Percentiles rank a stretch among this genome's conserved stretches.
These are phyloP conservation scores for Drosophila imparisetae DNA, from an alignment of 2,888 invertebrate genomes.

Conservation along the genomic window DNA sequence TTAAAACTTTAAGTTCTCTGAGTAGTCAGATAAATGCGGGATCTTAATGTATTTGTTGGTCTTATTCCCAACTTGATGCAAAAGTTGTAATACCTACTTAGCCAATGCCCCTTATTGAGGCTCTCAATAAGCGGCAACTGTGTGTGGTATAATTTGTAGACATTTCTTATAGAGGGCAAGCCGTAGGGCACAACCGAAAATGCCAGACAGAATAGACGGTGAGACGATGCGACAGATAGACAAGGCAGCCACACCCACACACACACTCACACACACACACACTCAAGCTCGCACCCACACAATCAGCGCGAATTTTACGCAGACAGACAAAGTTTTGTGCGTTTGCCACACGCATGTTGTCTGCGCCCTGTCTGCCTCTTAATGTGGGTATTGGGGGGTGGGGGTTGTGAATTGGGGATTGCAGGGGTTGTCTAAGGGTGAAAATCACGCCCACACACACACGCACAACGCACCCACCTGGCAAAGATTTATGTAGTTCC, in stretches of 20 bases:
- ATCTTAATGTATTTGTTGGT: constrained; percentile 20
- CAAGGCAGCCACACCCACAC: constrained; percentile 32
- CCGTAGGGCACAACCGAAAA: constrained; percentile 43
- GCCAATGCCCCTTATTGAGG: constrained; percentile 15
- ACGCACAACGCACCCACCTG: constrained; percentile 66
- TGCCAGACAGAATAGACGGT: constrained; percentile 51
- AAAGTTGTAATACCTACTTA: constrained; percentile 52
- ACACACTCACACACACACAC: constrained; percentile 17
- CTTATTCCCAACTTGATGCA: constrained; percentile 22
- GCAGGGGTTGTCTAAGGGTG: neutral
- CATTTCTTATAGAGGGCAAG: constrained; percentile 57
- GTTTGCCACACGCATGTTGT: constrained; percentile 71
- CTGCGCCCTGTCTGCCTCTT: constrained; percentile 67
- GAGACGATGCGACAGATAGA: constrained; percentile 2
- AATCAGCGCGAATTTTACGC: constrained; percentile 49
- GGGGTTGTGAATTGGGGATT: neutral
- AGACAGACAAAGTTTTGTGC: constrained; percentile 68
- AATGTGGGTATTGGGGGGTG: constrained; percentile 8
- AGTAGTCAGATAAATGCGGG: constrained; percentile 10
- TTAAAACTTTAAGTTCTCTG: neutral
- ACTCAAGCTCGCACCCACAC: constrained; percentile 25
- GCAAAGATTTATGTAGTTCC: constrained; percentile 72
- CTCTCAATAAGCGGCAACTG: constrained; percentile 25
- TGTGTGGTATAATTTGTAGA: constrained; percentile 62
- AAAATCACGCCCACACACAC: constrained; percentile 17